These are phyloP conservation scores for Drosophila fuyamai DNA, from an alignment of 1,140 invertebrate genomes.

Conservation along the genomic window DNA sequence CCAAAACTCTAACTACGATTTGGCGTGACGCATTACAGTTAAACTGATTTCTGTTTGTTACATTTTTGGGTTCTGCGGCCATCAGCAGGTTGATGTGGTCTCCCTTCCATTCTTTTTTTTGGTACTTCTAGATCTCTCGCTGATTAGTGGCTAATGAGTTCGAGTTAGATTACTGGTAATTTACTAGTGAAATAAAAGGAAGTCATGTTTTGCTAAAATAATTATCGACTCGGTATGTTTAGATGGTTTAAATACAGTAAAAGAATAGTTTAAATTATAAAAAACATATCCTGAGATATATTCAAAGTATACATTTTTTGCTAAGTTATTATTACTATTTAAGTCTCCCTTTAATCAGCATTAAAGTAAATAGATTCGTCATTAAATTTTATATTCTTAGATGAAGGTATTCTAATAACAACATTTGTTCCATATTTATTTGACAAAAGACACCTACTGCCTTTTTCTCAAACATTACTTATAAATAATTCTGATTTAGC, in stretches of 20 bases:
- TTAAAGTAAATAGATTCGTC: too few species aligned
- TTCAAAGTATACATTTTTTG: too few species aligned
- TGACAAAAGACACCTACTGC: not conserved
- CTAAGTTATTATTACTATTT: too few species aligned
- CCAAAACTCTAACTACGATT: constrained; percentile 58
- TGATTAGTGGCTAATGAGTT: constrained; percentile 35
- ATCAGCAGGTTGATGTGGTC: constrained; percentile 8
- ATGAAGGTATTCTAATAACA: too few species aligned
- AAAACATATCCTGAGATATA: too few species aligned
- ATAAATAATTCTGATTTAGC: not conserved
- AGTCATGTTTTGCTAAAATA: not conserved
- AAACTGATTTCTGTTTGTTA: constrained; percentile 47
- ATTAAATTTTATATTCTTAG: too few species aligned
- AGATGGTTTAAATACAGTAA: too few species aligned
- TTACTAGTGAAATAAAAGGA: constrained; percentile 17
- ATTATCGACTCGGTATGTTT: too few species aligned
- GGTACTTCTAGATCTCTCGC: not conserved
- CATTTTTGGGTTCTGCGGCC: constrained; percentile 29
- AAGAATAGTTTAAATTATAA: too few species aligned
- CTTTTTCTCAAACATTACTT: too few species aligned
- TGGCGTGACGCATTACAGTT: constrained; percentile 69
- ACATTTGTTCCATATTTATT: not conserved
- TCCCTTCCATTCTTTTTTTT: not conserved
- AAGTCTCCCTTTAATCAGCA: too few species aligned
- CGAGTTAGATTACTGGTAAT: constrained; percentile 26